Percentiles rank a stretch among this genome's conserved stretches.
Evolutionary conservation across 2,113 vertebrate genomes (phyloP).

Genomic region (Ammodytes marinus): DNA sequence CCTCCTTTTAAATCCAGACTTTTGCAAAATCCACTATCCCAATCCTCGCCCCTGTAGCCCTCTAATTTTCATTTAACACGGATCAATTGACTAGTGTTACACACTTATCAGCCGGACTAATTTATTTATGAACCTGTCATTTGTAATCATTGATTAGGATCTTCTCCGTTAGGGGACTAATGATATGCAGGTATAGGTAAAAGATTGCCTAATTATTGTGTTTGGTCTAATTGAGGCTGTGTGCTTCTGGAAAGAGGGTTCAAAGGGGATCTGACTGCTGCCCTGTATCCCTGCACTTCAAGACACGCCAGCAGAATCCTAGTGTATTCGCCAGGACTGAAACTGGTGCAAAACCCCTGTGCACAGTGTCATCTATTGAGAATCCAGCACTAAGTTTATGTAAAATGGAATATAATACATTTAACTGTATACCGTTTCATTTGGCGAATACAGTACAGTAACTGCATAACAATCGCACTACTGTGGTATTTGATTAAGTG

Average conservation of each 20-base stretch:
- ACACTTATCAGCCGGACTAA: constrained; percentile 90
- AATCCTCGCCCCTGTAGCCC: constrained; percentile 30
- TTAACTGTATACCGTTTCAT: not conserved
- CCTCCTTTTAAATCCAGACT: not conserved
- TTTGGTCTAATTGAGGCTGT: constrained; percentile 93
- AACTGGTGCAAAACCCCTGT: not conserved
- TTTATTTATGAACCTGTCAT: constrained; percentile 98
- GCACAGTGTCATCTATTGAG: not conserved
- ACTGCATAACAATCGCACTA: not conserved
- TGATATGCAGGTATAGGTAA: constrained; percentile 89
- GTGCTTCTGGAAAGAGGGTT: constrained; percentile 89
- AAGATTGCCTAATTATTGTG: constrained; percentile 94
- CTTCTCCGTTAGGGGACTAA: constrained; percentile 90
- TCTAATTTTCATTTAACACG: constrained; percentile 84
- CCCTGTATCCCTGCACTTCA: constrained; percentile 69
- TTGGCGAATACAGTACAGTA: constrained; percentile 19
- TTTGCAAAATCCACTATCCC: not conserved
- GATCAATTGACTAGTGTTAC: constrained; percentile 88
- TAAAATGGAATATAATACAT: constrained; percentile 10
- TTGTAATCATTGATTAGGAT: constrained; percentile 91
- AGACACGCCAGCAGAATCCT: constrained; percentile 36
- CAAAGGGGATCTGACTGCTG: constrained; percentile 88
- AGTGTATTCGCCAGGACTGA: constrained; percentile 17
- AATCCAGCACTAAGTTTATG: not conserved
- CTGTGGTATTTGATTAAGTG: not conserved